Base-by-base conservation (phyloP, 2,888 invertebrate species). In the Dione vanillae region DNA sequence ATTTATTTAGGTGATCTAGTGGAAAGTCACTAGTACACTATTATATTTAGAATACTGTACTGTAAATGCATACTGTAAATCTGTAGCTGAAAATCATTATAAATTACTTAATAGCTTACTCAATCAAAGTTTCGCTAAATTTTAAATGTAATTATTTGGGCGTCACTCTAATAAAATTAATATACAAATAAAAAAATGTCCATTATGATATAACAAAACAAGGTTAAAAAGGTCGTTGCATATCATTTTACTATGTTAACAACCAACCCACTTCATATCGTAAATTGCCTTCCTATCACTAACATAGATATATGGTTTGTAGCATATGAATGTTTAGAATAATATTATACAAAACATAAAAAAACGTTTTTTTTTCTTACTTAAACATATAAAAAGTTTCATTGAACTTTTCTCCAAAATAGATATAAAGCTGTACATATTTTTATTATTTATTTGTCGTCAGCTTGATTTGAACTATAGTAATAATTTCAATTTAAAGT, bases 161-260 rank as follows among this genome's bases (percentile, higher is more conserved):
- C 10, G 43, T 6, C 20, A 35, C 35, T 35, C 10, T 54, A 0
- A 54, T 37, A n/a, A 43, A 59, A 43, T 27, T 27, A 11, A 11
- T 16, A 45, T 0, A 61, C n/a, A 27, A n/a, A 61, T 10, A 16
- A 43, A 59, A 19, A 59, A 41, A 19, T 43, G 27, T 27, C 27
- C n/a, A 45, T 11, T 61, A 61, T 45, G 37, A 37, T 37, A 37
- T 37, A 27, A 43, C 27, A 45, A 43, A 43, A 9, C 10, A 45
- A 61, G 45, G 43, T 45, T 61, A 27, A 59, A 45, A 6, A 61
- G 43, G 43, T 61, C 27, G 11, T 43, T 45, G 27, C 20, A 61
- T 61, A 61, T 61, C 27, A 45, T 61, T 27, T 61, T 61, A 61
- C 54, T 61, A 61, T 2, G 27, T 27, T 43, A 20, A 61, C 61